Evolutionary conservation across 2,113 vertebrate genomes (phyloP).

Genomic region (Athene noctua): DNA sequence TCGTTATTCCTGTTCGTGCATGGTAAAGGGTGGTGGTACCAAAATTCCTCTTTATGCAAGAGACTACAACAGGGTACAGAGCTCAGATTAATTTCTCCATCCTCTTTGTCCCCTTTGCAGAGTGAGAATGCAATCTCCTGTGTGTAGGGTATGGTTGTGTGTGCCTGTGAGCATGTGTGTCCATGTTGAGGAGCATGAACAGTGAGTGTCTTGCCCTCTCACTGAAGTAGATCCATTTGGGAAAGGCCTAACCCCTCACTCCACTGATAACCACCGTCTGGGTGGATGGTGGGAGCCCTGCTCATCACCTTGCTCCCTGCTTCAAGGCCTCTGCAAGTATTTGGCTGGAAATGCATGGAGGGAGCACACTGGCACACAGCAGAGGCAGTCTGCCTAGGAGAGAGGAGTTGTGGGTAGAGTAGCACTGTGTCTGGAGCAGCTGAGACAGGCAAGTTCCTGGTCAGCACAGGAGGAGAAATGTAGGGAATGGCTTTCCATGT

Average conservation of each 20-base stretch:
- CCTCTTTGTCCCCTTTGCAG: neutral
- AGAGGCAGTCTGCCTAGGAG: neutral
- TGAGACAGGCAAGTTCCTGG: neutral
- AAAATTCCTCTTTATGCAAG: neutral
- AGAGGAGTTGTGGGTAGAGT: neutral
- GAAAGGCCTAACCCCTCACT: neutral
- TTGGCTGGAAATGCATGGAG: neutral
- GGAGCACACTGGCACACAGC: fast-evolving
- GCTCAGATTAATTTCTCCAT: neutral
- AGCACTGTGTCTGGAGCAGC: neutral
- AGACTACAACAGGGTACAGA: neutral
- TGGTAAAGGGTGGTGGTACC: neutral
- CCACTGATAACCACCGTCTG: neutral
- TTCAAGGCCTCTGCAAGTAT: neutral
- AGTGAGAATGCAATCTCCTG: neutral
- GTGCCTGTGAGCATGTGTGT: neutral
- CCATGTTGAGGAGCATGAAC: fast-evolving
- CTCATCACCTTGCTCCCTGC: neutral
- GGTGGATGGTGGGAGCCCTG: fast-evolving
- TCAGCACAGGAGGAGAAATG: neutral
- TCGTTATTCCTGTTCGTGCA: neutral
- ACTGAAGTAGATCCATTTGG: neutral
- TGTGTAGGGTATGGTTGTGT: neutral
- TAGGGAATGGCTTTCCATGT: neutral
- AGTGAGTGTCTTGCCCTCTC: neutral